phyloP scores from a whole-genome alignment of 23 tunicate genomes.

The Styela clava region DNA sequence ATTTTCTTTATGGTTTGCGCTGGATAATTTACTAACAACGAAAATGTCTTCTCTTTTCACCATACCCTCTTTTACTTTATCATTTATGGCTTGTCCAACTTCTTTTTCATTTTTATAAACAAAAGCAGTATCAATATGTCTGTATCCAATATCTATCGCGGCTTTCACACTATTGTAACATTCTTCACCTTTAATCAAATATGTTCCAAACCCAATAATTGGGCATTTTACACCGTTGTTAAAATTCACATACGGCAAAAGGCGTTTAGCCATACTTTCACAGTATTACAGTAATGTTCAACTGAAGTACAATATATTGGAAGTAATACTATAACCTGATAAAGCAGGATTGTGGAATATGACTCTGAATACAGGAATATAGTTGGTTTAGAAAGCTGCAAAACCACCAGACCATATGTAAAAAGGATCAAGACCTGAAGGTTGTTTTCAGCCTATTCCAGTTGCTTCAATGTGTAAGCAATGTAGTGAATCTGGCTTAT shows the following conservation, averaged over 20 bases:
- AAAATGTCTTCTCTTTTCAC: constrained; percentile 67
- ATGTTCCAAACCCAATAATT: constrained; percentile 78
- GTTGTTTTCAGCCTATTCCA: too few species aligned
- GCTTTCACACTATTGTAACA: constrained; percentile 44
- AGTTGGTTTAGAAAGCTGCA: too few species aligned
- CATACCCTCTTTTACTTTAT: constrained; percentile 28
- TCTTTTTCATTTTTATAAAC: constrained; percentile 64
- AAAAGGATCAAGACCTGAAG: too few species aligned
- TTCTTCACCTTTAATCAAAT: constrained; percentile 30
- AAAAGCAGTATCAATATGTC: constrained; percentile 90
- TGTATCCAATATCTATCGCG: constrained; percentile 63
- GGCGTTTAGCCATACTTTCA: not conserved
- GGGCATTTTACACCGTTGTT: constrained; percentile 69
- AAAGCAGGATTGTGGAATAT: too few species aligned
- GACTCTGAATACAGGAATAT: too few species aligned
- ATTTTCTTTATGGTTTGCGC: constrained; percentile 58
- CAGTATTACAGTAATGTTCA: too few species aligned
- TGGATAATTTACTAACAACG: constrained; percentile 72
- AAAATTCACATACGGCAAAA: constrained; percentile 10
- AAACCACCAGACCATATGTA: too few species aligned
- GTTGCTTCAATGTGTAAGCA: too few species aligned
- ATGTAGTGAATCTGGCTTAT: too few species aligned
- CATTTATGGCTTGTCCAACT: constrained; percentile 72
- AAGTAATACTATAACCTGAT: too few species aligned
- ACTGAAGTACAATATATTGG: too few species aligned